Evolutionary conservation across 1,140 invertebrate species (phyloP).

Genomic region (Bombus sibiricus): DNA sequence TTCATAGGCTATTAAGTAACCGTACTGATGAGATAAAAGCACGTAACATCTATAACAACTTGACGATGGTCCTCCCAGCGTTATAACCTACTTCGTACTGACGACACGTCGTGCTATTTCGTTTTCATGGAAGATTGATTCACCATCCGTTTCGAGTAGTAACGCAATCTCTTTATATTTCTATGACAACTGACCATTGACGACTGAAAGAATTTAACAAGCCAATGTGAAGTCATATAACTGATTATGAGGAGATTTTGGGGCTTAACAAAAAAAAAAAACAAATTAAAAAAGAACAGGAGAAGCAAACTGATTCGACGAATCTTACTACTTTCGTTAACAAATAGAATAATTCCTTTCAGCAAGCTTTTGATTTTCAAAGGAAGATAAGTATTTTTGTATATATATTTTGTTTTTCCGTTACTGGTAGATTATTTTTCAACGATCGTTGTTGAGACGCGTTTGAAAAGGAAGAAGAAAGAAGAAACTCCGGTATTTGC

Average conservation of each 20-base stretch:
- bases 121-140: background rate
- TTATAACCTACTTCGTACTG: background rate
- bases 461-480: too few relatives aligned
- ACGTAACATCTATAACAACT: background rate
- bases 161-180: background rate
- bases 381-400: background rate
- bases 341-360: background rate
- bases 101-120: background rate
- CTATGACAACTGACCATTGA: too few relatives aligned
- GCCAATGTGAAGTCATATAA: too few relatives aligned
- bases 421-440: too few relatives aligned
- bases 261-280: too few relatives aligned
- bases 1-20: constrained; percentile 40
- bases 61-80: too few relatives aligned
- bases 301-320: too few relatives aligned
- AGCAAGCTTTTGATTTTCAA: background rate
- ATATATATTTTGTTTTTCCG: too few relatives aligned
- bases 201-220: background rate
- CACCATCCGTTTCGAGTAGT: background rate
- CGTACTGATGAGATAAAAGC: constrained; percentile 7
- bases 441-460: too few relatives aligned
- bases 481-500: too few relatives aligned
- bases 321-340: background rate
- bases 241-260: too few relatives aligned
- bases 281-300: too few relatives aligned